phyloP scores from a whole-genome alignment of 2,113 vertebrate genomes.

The Epinephelus lanceolatus region DNA sequence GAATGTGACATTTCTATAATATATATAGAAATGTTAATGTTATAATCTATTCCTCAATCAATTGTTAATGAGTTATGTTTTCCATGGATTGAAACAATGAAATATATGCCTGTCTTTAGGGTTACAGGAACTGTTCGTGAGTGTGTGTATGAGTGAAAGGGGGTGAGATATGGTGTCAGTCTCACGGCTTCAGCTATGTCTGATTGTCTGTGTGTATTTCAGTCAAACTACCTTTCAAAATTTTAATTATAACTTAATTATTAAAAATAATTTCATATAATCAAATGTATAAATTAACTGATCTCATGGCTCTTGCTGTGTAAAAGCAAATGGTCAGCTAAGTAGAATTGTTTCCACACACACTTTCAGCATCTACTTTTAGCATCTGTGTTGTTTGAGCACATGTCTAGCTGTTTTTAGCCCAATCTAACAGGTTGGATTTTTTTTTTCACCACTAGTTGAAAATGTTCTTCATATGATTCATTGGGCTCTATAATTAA shows the following conservation, averaged over 20 bases:
- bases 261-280: too few species aligned
- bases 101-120: constrained; percentile 1
- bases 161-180: not conserved
- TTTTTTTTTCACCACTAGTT: constrained; percentile 27
- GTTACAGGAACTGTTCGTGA: too few species aligned
- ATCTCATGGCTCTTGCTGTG: not conserved
- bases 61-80: constrained; percentile 1
- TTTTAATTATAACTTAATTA: too few species aligned
- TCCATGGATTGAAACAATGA: constrained; percentile 32
- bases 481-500: constrained; percentile 73
- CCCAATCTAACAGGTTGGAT: constrained; percentile 4
- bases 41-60: not conserved
- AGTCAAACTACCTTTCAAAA: not conserved
- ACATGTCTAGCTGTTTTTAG: constrained; percentile 10
- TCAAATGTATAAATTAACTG: not conserved
- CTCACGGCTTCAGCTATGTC: not conserved
- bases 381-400: constrained; percentile 2
- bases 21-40: too few species aligned
- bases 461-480: constrained; percentile 66
- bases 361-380: not conserved
- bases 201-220: not conserved
- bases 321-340: too few species aligned
- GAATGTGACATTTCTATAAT: not conserved
- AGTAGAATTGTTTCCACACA: not conserved
- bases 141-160: not conserved